Base-by-base conservation (phyloP, 2,797 vertebrate genomes). In the Epinephelus awoara region DNA sequence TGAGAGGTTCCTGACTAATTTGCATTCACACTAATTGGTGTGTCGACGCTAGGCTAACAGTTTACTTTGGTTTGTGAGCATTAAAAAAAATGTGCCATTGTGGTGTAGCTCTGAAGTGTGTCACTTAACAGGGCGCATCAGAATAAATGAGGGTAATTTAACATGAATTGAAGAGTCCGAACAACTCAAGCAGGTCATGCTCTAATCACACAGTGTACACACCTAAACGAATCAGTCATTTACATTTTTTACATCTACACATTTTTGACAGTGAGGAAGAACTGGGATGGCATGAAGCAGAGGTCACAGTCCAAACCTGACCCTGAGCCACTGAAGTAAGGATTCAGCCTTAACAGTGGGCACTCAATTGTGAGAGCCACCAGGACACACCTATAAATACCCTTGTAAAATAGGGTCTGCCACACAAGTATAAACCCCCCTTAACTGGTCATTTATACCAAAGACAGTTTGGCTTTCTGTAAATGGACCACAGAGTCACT, bases 61-160 rank as follows among this genome's bases (percentile, higher is more conserved):
- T 47, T 47, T 47, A 47, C 9, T 10, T 44, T 44, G 12, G 15
- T 47, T 55, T 55, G 51, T 44, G 50, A 47, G 44, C 34, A 66
- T 85, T 85, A 62, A 81, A 27, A 76, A 86, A n/a, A n/a, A n/a
- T 4, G 7, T 61, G 73, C 77, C 70, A 61, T 11, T 57, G 55
- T 63, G 57, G 51, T 68, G 64, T 52, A 38, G 54, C 10, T 21
- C n/a, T 57, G 77, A 80, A 66, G 25, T 49, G 40, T 59, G 67
- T 67, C 38, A 21, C 61, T 44, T 71, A 66, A 82, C 42, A 72
- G 42, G 23, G 13, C 21, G 27, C 18, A 25, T 65, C 14, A 4
- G 15, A 72, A 80, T 21, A 19, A 70, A 81, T 58, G 38, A 59
- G 65, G 38, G 21, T 68, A 9, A 42, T 67, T 78, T 79, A 38